These are phyloP conservation scores for Lutraria lutraria DNA, from an alignment of 2,888 invertebrate species.

Conservation along the genomic window DNA sequence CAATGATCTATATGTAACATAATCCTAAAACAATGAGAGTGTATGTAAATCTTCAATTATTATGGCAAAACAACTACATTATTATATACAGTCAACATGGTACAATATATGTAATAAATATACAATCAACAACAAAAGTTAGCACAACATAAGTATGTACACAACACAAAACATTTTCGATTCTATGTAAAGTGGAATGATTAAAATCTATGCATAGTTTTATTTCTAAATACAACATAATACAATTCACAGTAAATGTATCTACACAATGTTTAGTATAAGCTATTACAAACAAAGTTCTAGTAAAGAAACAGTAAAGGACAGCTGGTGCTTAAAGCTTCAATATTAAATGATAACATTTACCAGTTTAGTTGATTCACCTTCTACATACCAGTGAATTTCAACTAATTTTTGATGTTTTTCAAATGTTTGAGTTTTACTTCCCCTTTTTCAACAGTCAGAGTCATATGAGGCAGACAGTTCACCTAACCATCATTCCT, in stretches of 20 bases:
- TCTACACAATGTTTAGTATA: too few relatives aligned
- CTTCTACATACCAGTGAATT: too few relatives aligned
- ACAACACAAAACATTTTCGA: constrained; percentile 37
- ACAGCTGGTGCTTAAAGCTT: too few relatives aligned
- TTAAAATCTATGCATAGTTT: constrained; percentile 45
- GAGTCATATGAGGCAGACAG: too few relatives aligned
- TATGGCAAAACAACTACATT: not conserved
- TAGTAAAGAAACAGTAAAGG: too few relatives aligned
- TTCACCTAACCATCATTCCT: too few relatives aligned
- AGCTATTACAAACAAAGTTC: too few relatives aligned
- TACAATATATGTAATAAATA: not conserved
- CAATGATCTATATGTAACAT: not conserved
- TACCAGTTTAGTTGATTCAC: too few relatives aligned
- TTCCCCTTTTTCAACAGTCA: too few relatives aligned
- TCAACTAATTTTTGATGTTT: too few relatives aligned
- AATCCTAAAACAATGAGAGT: not conserved
- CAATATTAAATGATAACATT: too few relatives aligned
- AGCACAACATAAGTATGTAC: not conserved
- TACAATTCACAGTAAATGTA: not conserved
- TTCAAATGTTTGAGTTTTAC: too few relatives aligned
- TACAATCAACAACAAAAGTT: not conserved
- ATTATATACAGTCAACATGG: not conserved
- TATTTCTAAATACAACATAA: constrained; percentile 12
- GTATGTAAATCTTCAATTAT: not conserved
- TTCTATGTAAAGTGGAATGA: constrained; percentile 43